A percentile compares a stretch with the other conserved stretches of the same genome.
phyloP scores from a whole-genome alignment of 2,113 vertebrate genomes.

The Tupaia tana region DNA sequence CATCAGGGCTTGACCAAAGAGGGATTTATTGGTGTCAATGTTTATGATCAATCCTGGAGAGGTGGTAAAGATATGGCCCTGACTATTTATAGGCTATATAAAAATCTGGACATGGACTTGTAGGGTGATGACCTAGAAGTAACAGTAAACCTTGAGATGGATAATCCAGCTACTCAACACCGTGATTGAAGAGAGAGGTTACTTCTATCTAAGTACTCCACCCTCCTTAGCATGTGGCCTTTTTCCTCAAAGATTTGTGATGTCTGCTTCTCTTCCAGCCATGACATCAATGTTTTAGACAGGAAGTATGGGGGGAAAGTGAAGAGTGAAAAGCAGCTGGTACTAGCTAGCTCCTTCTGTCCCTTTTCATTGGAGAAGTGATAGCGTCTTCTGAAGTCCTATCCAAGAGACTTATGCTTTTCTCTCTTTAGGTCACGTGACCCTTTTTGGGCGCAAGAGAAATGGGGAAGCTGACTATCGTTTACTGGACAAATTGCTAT shows the following conservation, averaged over 20 bases:
- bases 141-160: not conserved
- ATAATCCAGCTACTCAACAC: not conserved
- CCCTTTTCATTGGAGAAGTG: not conserved
- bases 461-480: not conserved
- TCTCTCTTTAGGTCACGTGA: not conserved
- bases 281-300: not conserved
- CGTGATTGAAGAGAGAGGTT: not conserved
- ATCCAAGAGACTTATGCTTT: not conserved
- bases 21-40: not conserved
- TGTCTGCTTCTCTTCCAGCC: not conserved
- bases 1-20: not conserved
- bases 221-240: not conserved
- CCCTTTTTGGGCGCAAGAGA: not conserved
- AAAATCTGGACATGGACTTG: too few relatives aligned
- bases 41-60: too few relatives aligned
- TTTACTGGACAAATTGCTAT: not conserved
- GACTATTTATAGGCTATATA: too few relatives aligned
- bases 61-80: too few relatives aligned
- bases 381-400: not conserved
- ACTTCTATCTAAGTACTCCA: too few relatives aligned
- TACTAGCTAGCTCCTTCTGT: not conserved
- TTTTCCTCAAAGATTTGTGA: too few relatives aligned
- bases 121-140: too few relatives aligned
- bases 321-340: not conserved
- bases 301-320: not conserved